Base-by-base conservation (phyloP, 37 sponge, comb jelly and placozoan species). In the Spongilla lacustris region DNA sequence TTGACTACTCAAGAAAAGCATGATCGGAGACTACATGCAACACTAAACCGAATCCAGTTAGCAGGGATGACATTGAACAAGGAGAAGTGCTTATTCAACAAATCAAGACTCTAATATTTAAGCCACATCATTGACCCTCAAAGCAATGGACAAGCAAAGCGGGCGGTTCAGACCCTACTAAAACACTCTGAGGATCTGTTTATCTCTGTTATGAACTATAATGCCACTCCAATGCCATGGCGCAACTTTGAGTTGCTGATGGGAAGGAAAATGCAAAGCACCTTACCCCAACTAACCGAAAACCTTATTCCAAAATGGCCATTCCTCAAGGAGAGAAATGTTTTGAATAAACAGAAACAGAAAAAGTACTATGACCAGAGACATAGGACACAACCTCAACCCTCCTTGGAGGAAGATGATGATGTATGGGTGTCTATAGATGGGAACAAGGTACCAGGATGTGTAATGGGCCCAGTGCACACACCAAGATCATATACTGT, bases 171-270 rank as follows among this genome's bases (percentile, higher is more conserved):
- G 68, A 90, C 91, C 13, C 73, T 86, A 0, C 21, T 85, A 21
- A 32, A 58, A 14, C 23, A 81, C 21, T 31, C 82, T 1, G 77
- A 74, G 33, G 86, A 90, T 48, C 76, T 75, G 2, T 74, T 67
- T 36, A 12, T 80, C 36, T 68, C 81, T 3, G 49, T 90, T 13
- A 36, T 90, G 49, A 32, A 37, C 31, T 81, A 80, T 33, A 3
- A 85, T 29, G 67, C 81, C 4, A 90, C 86, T 4, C 90, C 86
- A 22, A 26, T 84, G 0, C 81, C 90, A 9, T 90, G 81, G 85
- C 80, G 86, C 37, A 32, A 28, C 19, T 33, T 74, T 1, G 67
- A 89, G 72, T 74, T 89, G 30, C 27, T 79, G 4, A 89, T 89
- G 85, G 85, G 85, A 31, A 34, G 68, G 68, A 75, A 46, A 46